Conservation (phyloP, 1,140 invertebrate species). For the Aradophagus sp. region DNA sequence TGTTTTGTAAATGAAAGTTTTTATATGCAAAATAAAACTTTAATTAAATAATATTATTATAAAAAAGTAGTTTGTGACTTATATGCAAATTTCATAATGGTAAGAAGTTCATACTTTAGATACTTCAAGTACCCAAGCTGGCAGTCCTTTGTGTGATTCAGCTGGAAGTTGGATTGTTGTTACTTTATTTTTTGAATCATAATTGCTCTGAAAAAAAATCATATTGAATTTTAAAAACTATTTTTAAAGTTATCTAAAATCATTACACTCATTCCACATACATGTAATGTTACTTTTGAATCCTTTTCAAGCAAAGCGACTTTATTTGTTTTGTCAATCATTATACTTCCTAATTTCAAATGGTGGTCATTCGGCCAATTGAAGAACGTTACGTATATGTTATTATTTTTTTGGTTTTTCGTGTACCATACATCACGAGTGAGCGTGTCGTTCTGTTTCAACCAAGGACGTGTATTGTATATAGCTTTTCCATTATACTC, state of each 20-base stretch:
- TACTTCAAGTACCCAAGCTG: conserved; percentile 69
- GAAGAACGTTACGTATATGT: conserved; percentile 81
- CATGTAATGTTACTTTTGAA: no score
- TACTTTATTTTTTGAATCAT: conserved; percentile 6
- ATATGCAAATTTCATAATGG: no score
- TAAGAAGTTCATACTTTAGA: no score
- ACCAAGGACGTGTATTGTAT: conserved; percentile 87
- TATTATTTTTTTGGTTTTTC: conserved; percentile 69
- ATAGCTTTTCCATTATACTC: conserved; percentile 91
- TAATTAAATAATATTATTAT: no score
- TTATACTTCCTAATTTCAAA: conserved; percentile 70
- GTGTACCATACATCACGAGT: conserved; percentile 87
- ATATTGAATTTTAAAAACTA: no score
- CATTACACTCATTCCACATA: no score
- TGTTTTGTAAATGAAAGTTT: no score
- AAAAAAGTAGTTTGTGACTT: no score
- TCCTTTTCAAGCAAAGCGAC: conserved; percentile 56
- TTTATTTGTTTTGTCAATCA: conserved; percentile 11
- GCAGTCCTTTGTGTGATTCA: conserved; percentile 60
- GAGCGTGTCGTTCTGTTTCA: conserved; percentile 86
- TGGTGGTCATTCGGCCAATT: conserved; percentile 79
- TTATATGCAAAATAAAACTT: no score
- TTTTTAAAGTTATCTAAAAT: neutral
- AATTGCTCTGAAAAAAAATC: conserved; percentile 9
- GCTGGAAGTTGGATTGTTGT: conserved; percentile 59